These are phyloP conservation scores for Pseudochirops cupreus DNA, from an alignment of 2,797 vertebrate genomes.

Conservation along the genomic window DNA sequence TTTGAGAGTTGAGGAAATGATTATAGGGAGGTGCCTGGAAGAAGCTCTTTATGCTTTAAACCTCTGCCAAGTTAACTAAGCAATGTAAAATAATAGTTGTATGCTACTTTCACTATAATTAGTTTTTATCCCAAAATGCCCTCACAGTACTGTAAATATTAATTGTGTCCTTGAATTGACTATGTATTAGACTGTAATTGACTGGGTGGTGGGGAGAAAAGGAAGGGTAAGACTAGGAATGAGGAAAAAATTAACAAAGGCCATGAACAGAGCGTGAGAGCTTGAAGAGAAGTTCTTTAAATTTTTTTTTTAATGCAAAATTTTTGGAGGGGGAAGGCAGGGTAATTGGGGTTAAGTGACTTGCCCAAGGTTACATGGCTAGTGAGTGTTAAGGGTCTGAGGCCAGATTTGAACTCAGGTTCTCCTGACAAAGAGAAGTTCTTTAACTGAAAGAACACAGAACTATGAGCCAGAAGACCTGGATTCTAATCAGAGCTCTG, in stretches of 20 bases:
- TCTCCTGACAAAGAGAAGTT: neutral
- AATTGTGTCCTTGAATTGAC: neutral
- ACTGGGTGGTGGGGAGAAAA: neutral
- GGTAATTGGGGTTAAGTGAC: no score
- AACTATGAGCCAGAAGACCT: neutral
- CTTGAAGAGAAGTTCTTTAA: neutral
- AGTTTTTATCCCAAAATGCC: neutral
- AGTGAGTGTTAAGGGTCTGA: no score
- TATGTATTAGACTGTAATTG: neutral
- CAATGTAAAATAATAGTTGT: neutral
- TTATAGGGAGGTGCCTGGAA: neutral
- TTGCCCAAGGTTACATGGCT: no score
- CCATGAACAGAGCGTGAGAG: neutral
- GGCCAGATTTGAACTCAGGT: no score
- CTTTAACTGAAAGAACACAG: neutral
- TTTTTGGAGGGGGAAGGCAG: no score
- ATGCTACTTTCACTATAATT: neutral
- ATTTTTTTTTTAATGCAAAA: no score
- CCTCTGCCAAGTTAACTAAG: neutral
- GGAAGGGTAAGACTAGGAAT: neutral
- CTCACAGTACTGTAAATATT: neutral
- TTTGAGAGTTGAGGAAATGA: neutral
- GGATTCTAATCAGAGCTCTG: neutral
- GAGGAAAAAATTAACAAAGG: neutral
- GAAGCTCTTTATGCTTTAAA: neutral